phyloP scores from a whole-genome alignment of 2,888 invertebrate species.

The Thysanoteuthis rhombus region DNA sequence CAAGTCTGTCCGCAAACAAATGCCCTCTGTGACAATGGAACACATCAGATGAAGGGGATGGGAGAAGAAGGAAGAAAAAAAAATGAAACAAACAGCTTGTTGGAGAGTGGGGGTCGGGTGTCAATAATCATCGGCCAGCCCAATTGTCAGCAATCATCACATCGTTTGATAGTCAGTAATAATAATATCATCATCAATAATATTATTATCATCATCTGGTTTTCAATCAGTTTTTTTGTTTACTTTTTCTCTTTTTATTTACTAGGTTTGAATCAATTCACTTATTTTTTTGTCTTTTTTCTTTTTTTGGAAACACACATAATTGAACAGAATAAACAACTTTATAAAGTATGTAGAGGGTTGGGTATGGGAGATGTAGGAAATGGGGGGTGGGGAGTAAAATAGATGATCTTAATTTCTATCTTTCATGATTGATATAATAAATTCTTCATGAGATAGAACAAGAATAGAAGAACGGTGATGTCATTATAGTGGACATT shows the following conservation, averaged over 20 bases:
- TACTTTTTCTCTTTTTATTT: neutral
- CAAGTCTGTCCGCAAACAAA: constrained; percentile 12
- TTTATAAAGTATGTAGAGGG: neutral
- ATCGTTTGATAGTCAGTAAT: neutral
- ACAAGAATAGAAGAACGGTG: neutral
- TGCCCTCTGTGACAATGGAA: neutral
- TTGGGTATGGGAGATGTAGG: neutral
- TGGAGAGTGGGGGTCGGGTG: neutral
- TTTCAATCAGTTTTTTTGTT: neutral
- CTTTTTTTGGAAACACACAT: neutral
- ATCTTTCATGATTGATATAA: neutral
- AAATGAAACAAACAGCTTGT: neutral
- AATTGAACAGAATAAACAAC: constrained; percentile 12
- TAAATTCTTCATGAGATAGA: neutral
- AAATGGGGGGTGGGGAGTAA: neutral
- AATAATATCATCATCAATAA: neutral
- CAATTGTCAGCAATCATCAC: constrained; percentile 12
- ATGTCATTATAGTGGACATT: neutral
- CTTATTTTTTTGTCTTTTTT: neutral
- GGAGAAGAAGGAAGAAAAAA: no score
- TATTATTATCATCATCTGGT: neutral
- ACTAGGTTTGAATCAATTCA: neutral
- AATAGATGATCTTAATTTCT: neutral
- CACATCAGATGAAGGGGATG: neutral
- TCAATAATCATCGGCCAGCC: constrained; percentile 12